phyloP scores from a whole-genome alignment of 1,140 invertebrate species.

The Pectinophora gossypiella region DNA sequence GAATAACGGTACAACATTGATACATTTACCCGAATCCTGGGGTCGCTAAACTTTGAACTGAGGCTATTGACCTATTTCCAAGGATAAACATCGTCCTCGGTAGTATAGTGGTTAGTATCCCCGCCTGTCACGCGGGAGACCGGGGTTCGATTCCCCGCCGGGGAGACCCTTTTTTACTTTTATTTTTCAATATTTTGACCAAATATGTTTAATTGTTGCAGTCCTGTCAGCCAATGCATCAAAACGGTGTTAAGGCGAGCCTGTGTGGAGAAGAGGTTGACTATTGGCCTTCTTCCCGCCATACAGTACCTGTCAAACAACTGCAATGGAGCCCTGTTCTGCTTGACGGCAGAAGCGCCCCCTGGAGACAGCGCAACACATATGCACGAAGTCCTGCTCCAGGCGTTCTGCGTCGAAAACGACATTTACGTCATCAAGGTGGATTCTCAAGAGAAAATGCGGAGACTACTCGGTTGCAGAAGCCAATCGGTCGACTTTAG shows the following conservation, averaged over 20 bases:
- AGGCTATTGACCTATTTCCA: too few relatives aligned
- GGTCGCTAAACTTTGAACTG: too few relatives aligned
- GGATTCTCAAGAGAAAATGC: constrained; percentile 75
- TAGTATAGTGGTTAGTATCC: too few relatives aligned
- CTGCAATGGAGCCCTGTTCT: constrained; percentile 78
- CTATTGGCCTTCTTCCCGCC: constrained; percentile 78
- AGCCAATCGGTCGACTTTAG: constrained; percentile 65
- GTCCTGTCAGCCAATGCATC: constrained; percentile 73
- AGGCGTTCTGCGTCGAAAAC: constrained; percentile 82
- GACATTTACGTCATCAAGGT: constrained; percentile 82
- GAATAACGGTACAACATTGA: too few relatives aligned
- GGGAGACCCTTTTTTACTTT: too few relatives aligned
- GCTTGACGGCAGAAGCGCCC: constrained; percentile 77
- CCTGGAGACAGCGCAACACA: constrained; percentile 80
- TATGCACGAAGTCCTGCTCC: constrained; percentile 82
- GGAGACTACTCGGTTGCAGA: constrained; percentile 67
- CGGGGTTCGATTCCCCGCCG: too few relatives aligned
- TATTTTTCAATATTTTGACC: too few relatives aligned
- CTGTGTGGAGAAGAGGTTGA: constrained; percentile 76
- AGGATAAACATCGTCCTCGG: too few relatives aligned
- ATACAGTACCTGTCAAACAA: constrained; percentile 77
- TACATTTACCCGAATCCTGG: too few relatives aligned
- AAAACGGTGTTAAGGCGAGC: constrained; percentile 76
- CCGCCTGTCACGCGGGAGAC: too few relatives aligned
- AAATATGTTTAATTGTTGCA: constrained; percentile 50